Percentiles rank a stretch among this genome's conserved stretches.
phyloP scores from a whole-genome alignment of 37 sponge, comb jelly and placozoan species.

The Crambe crambe region DNA sequence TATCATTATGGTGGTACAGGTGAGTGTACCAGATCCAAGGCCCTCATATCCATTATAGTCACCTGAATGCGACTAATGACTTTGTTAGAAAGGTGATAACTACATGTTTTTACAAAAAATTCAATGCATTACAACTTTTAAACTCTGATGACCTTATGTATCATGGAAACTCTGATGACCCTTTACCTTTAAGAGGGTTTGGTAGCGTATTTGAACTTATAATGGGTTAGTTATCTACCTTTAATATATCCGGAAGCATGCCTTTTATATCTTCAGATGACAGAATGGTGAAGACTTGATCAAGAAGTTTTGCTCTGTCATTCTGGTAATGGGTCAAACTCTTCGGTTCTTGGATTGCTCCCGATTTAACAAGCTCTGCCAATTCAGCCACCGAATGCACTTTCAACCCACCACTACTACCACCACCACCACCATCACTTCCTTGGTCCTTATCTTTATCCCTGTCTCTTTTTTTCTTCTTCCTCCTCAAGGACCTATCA shows the following conservation, averaged over 20 bases:
- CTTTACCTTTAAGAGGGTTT: too few species aligned
- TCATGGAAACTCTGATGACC: too few species aligned
- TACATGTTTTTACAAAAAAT: too few species aligned
- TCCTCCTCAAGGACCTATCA: not conserved
- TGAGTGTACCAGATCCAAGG: too few species aligned
- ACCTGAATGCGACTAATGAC: too few species aligned
- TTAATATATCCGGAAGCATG: constrained; percentile 74
- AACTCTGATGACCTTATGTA: too few species aligned
- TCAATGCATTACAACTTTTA: too few species aligned
- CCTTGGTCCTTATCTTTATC: not conserved
- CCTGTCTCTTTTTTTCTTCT: constrained; percentile 14
- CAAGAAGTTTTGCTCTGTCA: constrained; percentile 45
- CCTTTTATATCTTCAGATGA: constrained; percentile 54
- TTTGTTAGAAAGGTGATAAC: too few species aligned
- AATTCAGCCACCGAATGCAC: constrained; percentile 40
- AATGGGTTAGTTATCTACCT: constrained; percentile 57
- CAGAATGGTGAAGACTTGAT: constrained; percentile 73
- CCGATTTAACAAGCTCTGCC: constrained; percentile 50
- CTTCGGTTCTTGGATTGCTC: constrained; percentile 39
- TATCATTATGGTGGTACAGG: too few species aligned
- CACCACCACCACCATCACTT: too few species aligned
- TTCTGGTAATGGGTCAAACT: constrained; percentile 40
- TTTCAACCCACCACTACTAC: not conserved
- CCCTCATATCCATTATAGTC: too few species aligned
- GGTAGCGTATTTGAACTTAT: too few species aligned